Conservation (phyloP, 2,888 invertebrate species). For the Malthinus seriepunctatus region DNA sequence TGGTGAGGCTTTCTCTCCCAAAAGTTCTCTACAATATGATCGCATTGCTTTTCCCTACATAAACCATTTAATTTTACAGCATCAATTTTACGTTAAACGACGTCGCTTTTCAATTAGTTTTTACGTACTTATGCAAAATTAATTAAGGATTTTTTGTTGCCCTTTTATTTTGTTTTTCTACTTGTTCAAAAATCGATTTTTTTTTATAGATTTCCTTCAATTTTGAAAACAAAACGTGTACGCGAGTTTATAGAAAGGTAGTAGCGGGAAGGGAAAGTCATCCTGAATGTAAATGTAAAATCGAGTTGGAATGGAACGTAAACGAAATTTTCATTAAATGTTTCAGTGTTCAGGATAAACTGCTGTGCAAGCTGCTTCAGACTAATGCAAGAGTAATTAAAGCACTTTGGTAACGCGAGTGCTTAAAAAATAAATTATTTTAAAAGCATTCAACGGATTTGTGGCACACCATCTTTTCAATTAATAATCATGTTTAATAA, state of each 20-base stretch:
- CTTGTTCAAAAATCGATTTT: no score
- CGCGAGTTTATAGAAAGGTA: no score
- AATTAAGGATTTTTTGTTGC: no score
- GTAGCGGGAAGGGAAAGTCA: slow-evolving; percentile 11
- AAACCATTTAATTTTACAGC: no score
- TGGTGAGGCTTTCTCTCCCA: slow-evolving; percentile 47
- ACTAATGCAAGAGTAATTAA: slow-evolving; percentile 49
- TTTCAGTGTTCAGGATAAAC: slow-evolving; percentile 37
- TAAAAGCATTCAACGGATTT: slow-evolving; percentile 32
- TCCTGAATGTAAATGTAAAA: slow-evolving; percentile 13
- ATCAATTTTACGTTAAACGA: no score
- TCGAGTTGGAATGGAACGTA: slow-evolving; percentile 33
- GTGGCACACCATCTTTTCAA: neutral
- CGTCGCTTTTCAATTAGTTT: no score
- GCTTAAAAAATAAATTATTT: slow-evolving; percentile 43
- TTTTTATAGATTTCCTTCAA: no score
- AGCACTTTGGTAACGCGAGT: slow-evolving; percentile 39
- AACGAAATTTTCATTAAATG: slow-evolving; percentile 52
- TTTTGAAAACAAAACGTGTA: no score
- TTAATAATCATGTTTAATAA: slow-evolving; percentile 17
- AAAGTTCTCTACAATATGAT: slow-evolving; percentile 30
- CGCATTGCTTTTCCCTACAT: slow-evolving; percentile 25
- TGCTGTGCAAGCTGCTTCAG: slow-evolving; percentile 39
- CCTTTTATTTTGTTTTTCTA: no score
- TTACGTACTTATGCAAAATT: no score